Conservation (phyloP, 2,888 invertebrate species). For the Hymenopus coronatus region DNA sequence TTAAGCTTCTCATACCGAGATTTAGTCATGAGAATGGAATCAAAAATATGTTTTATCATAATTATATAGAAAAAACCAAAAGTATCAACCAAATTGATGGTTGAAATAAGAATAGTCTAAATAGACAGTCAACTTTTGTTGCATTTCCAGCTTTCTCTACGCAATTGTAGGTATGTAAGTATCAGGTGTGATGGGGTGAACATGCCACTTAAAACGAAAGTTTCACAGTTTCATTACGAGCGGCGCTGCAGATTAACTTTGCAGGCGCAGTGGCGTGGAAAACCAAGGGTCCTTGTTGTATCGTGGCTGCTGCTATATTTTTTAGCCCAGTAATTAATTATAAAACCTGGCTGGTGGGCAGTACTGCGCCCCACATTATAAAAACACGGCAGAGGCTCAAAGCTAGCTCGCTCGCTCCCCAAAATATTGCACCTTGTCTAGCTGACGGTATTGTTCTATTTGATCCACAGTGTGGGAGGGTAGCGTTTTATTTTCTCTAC, state of each 20-base stretch:
- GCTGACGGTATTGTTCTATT: neutral
- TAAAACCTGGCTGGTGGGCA: neutral
- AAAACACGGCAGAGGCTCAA: neutral
- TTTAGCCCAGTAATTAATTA: neutral
- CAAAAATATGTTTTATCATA: too few relatives aligned
- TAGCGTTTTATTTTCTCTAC: too few relatives aligned
- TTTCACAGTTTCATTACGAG: neutral
- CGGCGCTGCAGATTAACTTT: neutral
- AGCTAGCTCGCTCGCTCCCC: too few relatives aligned
- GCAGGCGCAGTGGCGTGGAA: neutral
- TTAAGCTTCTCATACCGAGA: too few relatives aligned
- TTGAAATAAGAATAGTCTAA: too few relatives aligned
- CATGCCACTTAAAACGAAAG: neutral
- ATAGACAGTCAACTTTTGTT: too few relatives aligned
- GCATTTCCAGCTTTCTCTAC: too few relatives aligned
- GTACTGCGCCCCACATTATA: neutral
- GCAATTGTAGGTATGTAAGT: too few relatives aligned
- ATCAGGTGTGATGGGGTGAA: neutral
- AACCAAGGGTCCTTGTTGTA: neutral
- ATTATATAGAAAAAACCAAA: too few relatives aligned
- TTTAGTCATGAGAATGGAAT: too few relatives aligned
- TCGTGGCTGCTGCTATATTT: neutral
- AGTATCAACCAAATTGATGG: too few relatives aligned
- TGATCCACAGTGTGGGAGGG: neutral
- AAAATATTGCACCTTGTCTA: neutral